Evolutionary conservation across 2,888 invertebrate species (phyloP).

Genomic region (Loripinus fragilis): DNA sequence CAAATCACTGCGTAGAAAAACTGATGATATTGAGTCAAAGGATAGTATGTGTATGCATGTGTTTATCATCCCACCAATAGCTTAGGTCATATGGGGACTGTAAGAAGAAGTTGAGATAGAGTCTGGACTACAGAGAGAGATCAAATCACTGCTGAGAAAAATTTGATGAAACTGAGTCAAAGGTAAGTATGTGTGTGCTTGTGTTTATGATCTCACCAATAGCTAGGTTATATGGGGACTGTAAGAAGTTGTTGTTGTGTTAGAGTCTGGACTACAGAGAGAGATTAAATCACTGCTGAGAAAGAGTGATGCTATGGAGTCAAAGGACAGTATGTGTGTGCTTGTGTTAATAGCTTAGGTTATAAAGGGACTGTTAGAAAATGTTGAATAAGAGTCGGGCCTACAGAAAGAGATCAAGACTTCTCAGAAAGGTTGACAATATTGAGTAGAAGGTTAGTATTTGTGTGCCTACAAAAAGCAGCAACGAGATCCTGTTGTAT

Average conservation of each 20-base stretch:
- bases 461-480: too few relatives aligned
- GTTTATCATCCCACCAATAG: too few relatives aligned
- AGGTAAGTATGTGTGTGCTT: too few relatives aligned
- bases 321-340: slow-evolving; percentile 83
- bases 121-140: slow-evolving; percentile 90
- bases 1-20: slow-evolving; percentile 92
- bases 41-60: slow-evolving; percentile 40
- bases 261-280: slow-evolving; percentile 90
- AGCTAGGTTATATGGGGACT: too few relatives aligned
- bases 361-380: too few relatives aligned
- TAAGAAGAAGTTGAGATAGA: slow-evolving; percentile 86
- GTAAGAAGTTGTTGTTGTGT: slow-evolving; percentile 84
- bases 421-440: slow-evolving; percentile 90
- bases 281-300: slow-evolving; percentile 93
- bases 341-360: too few relatives aligned
- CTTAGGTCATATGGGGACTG: too few relatives aligned
- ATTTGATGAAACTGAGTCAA: slow-evolving; percentile 88
- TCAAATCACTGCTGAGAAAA: slow-evolving; percentile 93
- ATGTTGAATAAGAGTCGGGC: slow-evolving; percentile 86
- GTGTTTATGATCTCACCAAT: too few relatives aligned
- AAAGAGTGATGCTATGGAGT: slow-evolving; percentile 88
- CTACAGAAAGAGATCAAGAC: slow-evolving; percentile 90
- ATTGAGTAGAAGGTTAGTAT: slow-evolving; percentile 85
- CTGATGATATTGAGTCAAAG: slow-evolving; percentile 87
- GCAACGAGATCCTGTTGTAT: too few relatives aligned